Conservation (phyloP, 2,113 vertebrate genomes). For the Scomber scombrus region DNA sequence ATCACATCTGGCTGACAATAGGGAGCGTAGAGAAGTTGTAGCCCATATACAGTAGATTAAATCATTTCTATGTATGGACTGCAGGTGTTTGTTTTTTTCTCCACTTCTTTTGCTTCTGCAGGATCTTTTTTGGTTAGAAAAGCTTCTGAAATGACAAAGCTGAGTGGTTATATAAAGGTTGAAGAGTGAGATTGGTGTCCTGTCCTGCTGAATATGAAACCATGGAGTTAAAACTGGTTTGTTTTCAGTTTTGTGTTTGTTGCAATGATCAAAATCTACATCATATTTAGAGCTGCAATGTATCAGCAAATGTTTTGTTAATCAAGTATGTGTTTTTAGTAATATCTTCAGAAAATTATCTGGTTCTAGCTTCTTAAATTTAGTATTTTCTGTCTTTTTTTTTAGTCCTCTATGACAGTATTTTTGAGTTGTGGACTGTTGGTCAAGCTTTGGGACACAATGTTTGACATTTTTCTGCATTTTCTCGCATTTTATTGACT, state of each 20-base stretch:
- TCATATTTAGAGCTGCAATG: not conserved
- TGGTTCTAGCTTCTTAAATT: too few species aligned
- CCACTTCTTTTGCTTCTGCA: not conserved
- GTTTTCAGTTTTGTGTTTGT: not conserved
- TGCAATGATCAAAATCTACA: not conserved
- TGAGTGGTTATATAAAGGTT: not conserved
- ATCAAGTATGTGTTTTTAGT: too few species aligned
- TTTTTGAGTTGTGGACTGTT: too few species aligned
- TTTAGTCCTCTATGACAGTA: too few species aligned
- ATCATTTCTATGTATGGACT: not conserved
- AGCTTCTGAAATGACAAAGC: not conserved
- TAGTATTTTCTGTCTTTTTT: too few species aligned
- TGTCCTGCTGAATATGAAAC: not conserved
- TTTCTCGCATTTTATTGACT: too few species aligned
- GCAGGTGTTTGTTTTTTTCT: not conserved
- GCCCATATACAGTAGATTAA: not conserved
- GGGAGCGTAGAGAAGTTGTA: not conserved
- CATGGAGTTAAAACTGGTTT: not conserved
- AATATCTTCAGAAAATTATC: too few species aligned
- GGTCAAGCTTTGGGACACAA: too few species aligned
- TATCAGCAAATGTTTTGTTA: too few species aligned
- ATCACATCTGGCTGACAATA: slow-evolving; percentile 1
- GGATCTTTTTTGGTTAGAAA: not conserved
- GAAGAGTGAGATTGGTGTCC: not conserved
- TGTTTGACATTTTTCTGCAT: too few species aligned